Conservation (phyloP, 2,888 invertebrate species). For the Acrocyrtus sp. region DNA sequence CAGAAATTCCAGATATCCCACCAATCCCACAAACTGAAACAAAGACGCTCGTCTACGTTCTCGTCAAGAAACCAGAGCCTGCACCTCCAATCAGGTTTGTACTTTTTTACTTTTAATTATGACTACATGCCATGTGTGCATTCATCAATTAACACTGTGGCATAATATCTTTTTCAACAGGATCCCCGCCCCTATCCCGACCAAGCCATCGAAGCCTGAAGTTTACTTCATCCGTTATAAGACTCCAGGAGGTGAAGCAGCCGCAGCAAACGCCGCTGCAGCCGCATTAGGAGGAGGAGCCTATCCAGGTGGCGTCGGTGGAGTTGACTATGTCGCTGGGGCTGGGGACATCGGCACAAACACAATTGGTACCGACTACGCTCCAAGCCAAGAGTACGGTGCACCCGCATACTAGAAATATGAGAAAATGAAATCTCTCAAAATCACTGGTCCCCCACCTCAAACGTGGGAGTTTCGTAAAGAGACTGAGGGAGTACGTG, state of each 20-base stretch:
- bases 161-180: slow-evolving; percentile 2
- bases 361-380: slow-evolving; percentile 48
- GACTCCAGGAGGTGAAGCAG: slow-evolving; percentile 66
- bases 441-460: no score
- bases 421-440: no score
- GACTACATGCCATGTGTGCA: not conserved
- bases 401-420: slow-evolving; percentile 1
- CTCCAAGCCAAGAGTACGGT: no score
- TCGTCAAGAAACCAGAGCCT: slow-evolving; percentile 89
- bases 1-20: slow-evolving; percentile 62
- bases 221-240: slow-evolving; percentile 90
- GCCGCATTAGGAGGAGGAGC: slow-evolving; percentile 9
- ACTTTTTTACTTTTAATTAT: not conserved
- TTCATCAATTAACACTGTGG: not conserved
- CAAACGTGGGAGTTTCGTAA: no score
- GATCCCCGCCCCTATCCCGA: slow-evolving; percentile 81
- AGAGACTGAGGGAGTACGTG: no score
- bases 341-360: slow-evolving; percentile 43
- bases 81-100: slow-evolving; percentile 75
- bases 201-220: slow-evolving; percentile 88
- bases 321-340: slow-evolving; percentile 11
- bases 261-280: slow-evolving; percentile 17
- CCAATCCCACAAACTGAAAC: slow-evolving; percentile 60
- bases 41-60: slow-evolving; percentile 72
- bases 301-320: slow-evolving; percentile 25